Evolutionary conservation across 53 echinoderm and acorn worm species (phyloP), one percentile per base, ranked within the genome.

Genomic region (Glandiceps talaboti): DNA sequence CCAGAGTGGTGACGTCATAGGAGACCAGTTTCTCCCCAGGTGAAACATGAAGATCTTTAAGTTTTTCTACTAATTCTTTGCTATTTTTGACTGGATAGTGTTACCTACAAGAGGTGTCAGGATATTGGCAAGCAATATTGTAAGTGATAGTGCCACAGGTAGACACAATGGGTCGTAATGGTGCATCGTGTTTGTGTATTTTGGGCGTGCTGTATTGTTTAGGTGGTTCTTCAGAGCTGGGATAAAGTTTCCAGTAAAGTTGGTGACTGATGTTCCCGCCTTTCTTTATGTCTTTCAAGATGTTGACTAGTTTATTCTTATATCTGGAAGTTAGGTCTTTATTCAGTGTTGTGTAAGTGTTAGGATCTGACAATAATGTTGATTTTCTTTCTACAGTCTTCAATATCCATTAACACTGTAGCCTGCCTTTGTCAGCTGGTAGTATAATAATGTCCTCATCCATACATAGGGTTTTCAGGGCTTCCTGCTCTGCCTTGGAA

Each of bases 1-100:
- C 86, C 14, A 89, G 78, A 1, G 89, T 82, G 28, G 88, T 86
- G 77, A 86, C 81, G 30, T 86, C 78, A 76, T 84, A 85, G 0
- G 88, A 88, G 73, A 28, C 80, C 20, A 88, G 78, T 75, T 88
- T 84, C 81, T 88, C 84, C 29, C 30, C 31, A 10, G 29, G 30
- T 26, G 6, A 27, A 14, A 82, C 25, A 30, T 32, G 75, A 30
- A 82, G 10, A 20, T 74, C 82, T 1, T 31, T 75, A 0, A 82
- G 27, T 30, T 75, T 82, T 0, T 74, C 31, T 14, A 75, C 75
- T 12, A 82, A 30, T 88, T 84, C 31, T 85, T 84, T 45, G 20
- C 64, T 45, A 45, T 45, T 45, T 45, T 45, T 45, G 20, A 45
- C 64, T 45, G 64, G 6, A 45, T 20, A 12, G 64, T 45, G 64